Conservation (phyloP, 1,140 invertebrate species). For the Nomia melanderi region DNA sequence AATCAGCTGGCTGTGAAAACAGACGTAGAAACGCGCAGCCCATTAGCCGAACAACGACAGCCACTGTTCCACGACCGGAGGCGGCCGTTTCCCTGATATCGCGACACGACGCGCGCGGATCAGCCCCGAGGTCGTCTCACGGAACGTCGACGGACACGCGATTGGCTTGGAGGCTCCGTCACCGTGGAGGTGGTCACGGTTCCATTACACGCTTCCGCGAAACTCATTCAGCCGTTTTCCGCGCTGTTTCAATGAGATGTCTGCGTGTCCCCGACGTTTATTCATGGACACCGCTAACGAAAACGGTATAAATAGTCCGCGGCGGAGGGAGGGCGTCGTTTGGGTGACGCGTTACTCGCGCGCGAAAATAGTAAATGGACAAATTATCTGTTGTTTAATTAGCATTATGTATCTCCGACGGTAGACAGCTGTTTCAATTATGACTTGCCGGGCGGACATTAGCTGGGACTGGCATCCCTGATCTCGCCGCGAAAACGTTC, state of each 20-base stretch:
- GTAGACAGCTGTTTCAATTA: slow-evolving; percentile 19
- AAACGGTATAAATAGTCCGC: slow-evolving; percentile 25
- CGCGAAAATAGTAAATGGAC: slow-evolving; percentile 13
- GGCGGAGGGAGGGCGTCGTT: not conserved
- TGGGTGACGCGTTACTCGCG: not conserved
- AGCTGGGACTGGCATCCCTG: not conserved
- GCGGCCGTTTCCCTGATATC: slow-evolving; percentile 55
- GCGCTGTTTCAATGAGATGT: slow-evolving; percentile 57
- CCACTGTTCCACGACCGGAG: slow-evolving; percentile 72
- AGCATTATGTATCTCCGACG: slow-evolving; percentile 30
- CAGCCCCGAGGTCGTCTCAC: slow-evolving; percentile 29
- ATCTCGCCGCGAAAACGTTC: not conserved
- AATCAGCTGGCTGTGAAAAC: slow-evolving; percentile 80
- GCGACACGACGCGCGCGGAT: slow-evolving; percentile 9
- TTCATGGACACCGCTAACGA: slow-evolving; percentile 42
- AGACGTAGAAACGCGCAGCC: slow-evolving; percentile 77
- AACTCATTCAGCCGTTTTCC: slow-evolving; percentile 61
- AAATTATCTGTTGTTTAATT: slow-evolving; percentile 39
- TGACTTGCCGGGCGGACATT: not conserved
- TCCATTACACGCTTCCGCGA: slow-evolving; percentile 60
- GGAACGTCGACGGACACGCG: slow-evolving; percentile 47
- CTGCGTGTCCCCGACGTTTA: slow-evolving; percentile 40
- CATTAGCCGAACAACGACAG: slow-evolving; percentile 78
- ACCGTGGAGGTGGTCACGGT: slow-evolving; percentile 33
- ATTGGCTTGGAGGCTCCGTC: slow-evolving; percentile 38